Conservation (phyloP, 2,113 vertebrate species). For the Dicentrarchus labrax region DNA sequence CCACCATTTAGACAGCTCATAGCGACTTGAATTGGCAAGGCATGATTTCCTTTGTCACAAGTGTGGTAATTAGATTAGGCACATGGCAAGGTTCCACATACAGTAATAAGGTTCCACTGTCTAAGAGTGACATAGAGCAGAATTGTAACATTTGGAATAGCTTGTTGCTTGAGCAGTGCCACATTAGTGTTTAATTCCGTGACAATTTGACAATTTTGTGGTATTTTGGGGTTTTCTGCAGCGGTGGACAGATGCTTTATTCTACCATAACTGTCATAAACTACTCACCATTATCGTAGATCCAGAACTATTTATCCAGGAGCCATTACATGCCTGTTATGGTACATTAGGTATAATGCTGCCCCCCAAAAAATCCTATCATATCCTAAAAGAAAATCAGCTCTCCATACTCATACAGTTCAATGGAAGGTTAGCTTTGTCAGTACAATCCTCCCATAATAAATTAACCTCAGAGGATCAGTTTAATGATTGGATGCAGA, state of each 20-base stretch:
- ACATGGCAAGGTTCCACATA: slow-evolving; percentile 5
- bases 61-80: slow-evolving; percentile 54
- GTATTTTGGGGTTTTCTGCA: too few species aligned
- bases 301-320: neutral
- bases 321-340: neutral
- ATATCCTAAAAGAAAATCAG: neutral
- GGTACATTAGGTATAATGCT: neutral
- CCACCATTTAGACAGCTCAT: slow-evolving; percentile 41
- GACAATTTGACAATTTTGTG: neutral
- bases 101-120: neutral
- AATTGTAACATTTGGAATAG: neutral
- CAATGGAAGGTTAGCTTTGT: neutral
- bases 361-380: neutral
- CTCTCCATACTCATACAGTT: neutral
- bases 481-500: slow-evolving; percentile 13
- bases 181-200: neutral
- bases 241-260: too few species aligned
- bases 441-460: slow-evolving; percentile 4
- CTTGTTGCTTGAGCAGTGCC: neutral
- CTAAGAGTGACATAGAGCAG: neutral
- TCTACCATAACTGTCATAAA: neutral
- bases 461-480: slow-evolving; percentile 1
- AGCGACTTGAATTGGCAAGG: slow-evolving; percentile 24
- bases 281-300: neutral
- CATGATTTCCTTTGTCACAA: slow-evolving; percentile 60